phyloP scores from a whole-genome alignment of 2,113 vertebrate genomes.

The Todiramphus saurophagus region DNA sequence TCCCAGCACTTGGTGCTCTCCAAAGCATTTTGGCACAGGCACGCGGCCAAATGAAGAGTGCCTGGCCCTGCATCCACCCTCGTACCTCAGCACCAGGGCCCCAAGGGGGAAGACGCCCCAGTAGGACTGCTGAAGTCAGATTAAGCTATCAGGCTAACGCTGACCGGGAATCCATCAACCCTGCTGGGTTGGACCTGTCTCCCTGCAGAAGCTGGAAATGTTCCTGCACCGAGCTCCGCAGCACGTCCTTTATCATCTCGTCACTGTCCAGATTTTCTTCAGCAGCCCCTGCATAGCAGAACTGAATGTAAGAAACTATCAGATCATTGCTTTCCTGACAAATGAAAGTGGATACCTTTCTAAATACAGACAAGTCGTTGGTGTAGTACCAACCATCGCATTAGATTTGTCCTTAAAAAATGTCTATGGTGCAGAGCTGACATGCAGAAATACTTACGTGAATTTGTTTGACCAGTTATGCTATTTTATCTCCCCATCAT shows the following conservation, averaged over 20 bases:
- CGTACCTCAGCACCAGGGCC: background rate
- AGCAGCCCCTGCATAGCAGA: background rate
- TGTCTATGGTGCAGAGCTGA: background rate
- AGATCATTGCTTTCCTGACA: background rate
- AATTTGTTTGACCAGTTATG: background rate
- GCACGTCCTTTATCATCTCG: background rate
- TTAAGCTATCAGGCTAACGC: background rate
- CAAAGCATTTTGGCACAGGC: background rate
- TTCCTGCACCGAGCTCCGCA: background rate
- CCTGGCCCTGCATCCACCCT: background rate
- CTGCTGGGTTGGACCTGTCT: background rate
- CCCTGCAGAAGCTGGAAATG: background rate
- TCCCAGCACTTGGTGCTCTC: background rate
- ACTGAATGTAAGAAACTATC: background rate
- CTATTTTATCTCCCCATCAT: background rate
- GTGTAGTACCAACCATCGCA: background rate
- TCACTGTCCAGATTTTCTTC: background rate
- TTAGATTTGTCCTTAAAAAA: background rate
- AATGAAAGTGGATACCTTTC: background rate
- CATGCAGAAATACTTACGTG: background rate
- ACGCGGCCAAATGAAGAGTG: rapidly evolving
- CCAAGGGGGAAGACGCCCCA: background rate
- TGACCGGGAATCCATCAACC: background rate
- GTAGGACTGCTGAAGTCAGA: background rate
- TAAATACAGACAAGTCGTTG: background rate